Evolutionary conservation across 2,797 vertebrate genomes (phyloP).

Genomic region (Propithecus deckenii): DNA sequence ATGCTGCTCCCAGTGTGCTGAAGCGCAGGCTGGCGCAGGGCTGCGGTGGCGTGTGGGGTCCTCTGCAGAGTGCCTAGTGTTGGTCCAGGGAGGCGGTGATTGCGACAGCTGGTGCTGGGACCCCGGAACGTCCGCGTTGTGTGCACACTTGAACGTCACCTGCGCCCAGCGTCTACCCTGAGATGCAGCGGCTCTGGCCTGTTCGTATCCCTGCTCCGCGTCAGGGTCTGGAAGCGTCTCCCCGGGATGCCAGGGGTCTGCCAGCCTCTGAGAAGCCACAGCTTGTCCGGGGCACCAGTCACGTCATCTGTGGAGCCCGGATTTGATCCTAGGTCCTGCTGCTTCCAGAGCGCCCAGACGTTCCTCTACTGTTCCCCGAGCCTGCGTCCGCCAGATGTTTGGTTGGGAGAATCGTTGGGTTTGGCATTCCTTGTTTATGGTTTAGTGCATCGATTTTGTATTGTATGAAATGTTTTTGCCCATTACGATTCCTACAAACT

Average conservation of each 20-base stretch:
- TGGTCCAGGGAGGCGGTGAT: fast-evolving
- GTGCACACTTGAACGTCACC: fast-evolving
- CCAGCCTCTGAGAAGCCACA: background rate
- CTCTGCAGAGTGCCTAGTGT: fast-evolving
- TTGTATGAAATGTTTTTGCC: fast-evolving
- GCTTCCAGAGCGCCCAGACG: fast-evolving
- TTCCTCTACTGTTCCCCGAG: background rate
- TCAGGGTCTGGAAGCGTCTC: background rate
- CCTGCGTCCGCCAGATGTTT: fast-evolving
- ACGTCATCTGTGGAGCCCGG: background rate
- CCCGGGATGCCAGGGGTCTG: background rate
- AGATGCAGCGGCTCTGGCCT: background rate
- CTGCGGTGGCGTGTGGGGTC: background rate
- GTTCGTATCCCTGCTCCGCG: fast-evolving
- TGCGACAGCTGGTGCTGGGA: background rate
- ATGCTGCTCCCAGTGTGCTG: fast-evolving
- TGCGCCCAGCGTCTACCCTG: background rate
- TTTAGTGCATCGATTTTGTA: background rate
- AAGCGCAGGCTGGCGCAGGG: background rate
- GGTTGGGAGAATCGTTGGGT: no score
- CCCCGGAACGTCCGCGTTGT: fast-evolving
- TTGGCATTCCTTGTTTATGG: background rate
- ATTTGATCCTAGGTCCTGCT: background rate
- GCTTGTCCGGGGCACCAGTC: background rate
- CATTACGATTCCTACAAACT: fast-evolving